Evolutionary conservation across 2,888 invertebrate species (phyloP).

Genomic region (Folsomia candida): DNA sequence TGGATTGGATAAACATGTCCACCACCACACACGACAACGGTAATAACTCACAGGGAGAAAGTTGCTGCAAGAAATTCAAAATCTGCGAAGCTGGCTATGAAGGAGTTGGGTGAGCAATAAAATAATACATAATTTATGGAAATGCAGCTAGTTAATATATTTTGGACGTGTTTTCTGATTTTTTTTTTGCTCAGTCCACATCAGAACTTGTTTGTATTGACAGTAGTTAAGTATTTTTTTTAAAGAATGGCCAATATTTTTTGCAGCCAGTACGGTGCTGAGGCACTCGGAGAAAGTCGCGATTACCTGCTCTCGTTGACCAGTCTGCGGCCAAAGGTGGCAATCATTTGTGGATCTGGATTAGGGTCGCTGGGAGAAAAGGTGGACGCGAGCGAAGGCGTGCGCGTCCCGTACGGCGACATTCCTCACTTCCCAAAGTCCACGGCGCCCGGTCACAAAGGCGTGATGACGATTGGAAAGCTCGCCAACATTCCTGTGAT

Average conservation of each 20-base stretch:
- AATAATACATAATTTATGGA: background rate
- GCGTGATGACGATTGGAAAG: background rate
- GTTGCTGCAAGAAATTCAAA: too few species aligned
- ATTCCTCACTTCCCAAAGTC: background rate
- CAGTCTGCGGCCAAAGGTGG: background rate
- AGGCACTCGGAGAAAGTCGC: background rate
- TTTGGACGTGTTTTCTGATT: background rate
- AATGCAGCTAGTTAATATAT: background rate
- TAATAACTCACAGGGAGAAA: too few species aligned
- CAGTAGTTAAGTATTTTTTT: too few species aligned
- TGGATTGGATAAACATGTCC: too few species aligned
- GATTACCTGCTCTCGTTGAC: background rate
- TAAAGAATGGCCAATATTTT: background rate
- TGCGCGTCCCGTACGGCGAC: background rate
- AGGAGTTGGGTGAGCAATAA: background rate
- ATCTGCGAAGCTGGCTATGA: background rate
- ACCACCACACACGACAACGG: too few species aligned
- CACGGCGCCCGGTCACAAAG: background rate
- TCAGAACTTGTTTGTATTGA: too few species aligned
- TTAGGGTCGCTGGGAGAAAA: background rate
- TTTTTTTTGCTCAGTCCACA: too few species aligned
- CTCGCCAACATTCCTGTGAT: background rate
- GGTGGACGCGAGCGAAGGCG: background rate
- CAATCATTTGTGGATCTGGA: background rate
- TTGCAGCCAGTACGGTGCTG: background rate